Evolutionary conservation across 2,888 invertebrate genomes (phyloP).

Genomic region (Patella pellucida): DNA sequence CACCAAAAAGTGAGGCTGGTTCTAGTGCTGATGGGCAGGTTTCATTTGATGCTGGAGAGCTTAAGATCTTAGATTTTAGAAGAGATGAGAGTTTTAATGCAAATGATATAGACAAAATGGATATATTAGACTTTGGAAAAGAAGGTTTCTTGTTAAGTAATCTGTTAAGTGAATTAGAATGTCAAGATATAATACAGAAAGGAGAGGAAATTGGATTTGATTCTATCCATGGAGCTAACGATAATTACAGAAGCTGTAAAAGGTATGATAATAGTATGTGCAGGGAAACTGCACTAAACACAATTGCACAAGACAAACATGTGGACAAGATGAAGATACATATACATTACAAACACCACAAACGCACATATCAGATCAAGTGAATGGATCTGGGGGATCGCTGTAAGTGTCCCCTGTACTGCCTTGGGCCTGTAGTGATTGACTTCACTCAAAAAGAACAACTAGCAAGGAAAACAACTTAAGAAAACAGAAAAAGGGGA

Average conservation of each 20-base stretch:
- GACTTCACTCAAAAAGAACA: too few relatives aligned
- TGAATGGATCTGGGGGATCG: too few relatives aligned
- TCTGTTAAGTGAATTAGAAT: slow-evolving; percentile 48
- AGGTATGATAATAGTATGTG: slow-evolving; percentile 36
- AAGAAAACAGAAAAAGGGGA: too few relatives aligned
- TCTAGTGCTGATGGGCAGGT: slow-evolving; percentile 37
- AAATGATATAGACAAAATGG: slow-evolving; percentile 29
- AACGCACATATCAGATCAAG: too few relatives aligned
- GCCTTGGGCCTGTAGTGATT: too few relatives aligned
- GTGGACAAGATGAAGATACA: too few relatives aligned
- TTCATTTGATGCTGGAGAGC: slow-evolving; percentile 23
- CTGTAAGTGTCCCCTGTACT: too few relatives aligned
- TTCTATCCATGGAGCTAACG: slow-evolving; percentile 43
- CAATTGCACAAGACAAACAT: too few relatives aligned
- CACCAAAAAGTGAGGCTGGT: slow-evolving; percentile 35
- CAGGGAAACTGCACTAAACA: too few relatives aligned
- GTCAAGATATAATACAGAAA: slow-evolving; percentile 46
- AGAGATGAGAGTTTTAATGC: slow-evolving; percentile 12
- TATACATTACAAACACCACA: too few relatives aligned
- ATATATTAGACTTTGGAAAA: slow-evolving; percentile 59
- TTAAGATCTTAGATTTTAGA: slow-evolving; percentile 8
- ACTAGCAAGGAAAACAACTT: too few relatives aligned
- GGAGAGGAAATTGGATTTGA: slow-evolving; percentile 58
- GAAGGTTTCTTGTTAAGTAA: slow-evolving; percentile 57
- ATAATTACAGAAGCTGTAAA: slow-evolving; percentile 53